Evolutionary conservation across 2,797 vertebrate species (phyloP), one percentile per base, ranked within the genome.

Genomic region (Carapus acus): DNA sequence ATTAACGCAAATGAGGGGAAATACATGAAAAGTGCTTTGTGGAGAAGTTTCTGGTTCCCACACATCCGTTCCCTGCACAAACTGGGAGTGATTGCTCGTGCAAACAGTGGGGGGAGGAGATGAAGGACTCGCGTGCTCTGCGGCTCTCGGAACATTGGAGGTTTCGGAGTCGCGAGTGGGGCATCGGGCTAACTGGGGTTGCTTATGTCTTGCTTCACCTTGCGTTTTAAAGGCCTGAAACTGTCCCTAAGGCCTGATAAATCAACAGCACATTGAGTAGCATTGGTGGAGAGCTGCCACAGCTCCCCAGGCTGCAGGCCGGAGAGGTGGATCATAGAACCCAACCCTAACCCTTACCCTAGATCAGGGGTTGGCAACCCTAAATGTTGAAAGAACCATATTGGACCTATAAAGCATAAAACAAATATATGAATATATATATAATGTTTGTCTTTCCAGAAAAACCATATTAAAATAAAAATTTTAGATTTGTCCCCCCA

Each of bases 171-270:
- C 61, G 21, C 33, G 63, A 75, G 67, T 64, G 74, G 54, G 69
- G 69, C 71, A 80, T 83, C 71, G 76, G 55, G 49, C 78, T 75
- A 73, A 83, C 72, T 69, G 71, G 74, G 77, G 78, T 74, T 80
- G 83, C 87, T 88, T 87, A 86, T 78, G 73, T 79, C 77, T 86
- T 81, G 83, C 82, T 81, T 86, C 79, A 82, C 76, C 79, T 83
- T 76, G 62, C 85, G 86, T 85, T 88, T 83, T 85, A 87, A 78
- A 87, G 83, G 77, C 68, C 72, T 70, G n/a, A 79, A 85, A 82
- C 74, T 69, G 76, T 84, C 87, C 83, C 82, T 66, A 53, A 55
- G 65, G 83, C 70, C 79, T 73, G 81, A 85, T 86, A 86, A 86
- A 84, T 85, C 75, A 77, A 66, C 67, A 43, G 63, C 67, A 79